Percentiles rank a stretch among this genome's conserved stretches.
Evolutionary conservation across 2,113 vertebrate genomes (phyloP).

Genomic region (Malurus alboscapulatus): DNA sequence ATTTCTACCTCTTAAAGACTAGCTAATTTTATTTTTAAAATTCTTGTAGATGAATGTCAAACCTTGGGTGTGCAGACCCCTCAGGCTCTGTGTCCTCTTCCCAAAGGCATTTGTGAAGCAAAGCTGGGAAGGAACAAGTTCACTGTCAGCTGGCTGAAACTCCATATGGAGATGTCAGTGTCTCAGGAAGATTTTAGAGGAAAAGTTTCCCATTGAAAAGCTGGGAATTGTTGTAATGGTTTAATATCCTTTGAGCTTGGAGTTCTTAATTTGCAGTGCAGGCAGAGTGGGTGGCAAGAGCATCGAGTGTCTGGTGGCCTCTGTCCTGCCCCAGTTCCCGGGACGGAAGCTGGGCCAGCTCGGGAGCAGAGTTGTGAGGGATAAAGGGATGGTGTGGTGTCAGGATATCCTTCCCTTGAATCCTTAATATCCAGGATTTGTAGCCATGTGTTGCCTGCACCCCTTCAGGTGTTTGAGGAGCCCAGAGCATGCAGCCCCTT

Average conservation of each 20-base stretch:
- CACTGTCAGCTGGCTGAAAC: not conserved
- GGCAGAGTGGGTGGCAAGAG: not conserved
- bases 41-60: not conserved
- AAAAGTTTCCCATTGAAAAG: not conserved
- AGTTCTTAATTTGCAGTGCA: not conserved
- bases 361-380: not conserved
- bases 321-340: not conserved
- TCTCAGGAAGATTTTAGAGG: not conserved
- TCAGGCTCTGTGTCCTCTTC: not conserved
- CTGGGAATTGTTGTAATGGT: not conserved
- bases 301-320: not conserved
- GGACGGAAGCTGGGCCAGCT: not conserved
- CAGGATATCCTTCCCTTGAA: not conserved
- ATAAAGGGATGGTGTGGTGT: not conserved
- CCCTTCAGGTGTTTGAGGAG: fast-evolving
- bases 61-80: not conserved
- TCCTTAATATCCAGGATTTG: not conserved
- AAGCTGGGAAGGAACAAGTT: not conserved
- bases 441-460: not conserved
- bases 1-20: not conserved
- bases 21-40: not conserved
- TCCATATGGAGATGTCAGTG: not conserved
- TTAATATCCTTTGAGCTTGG: not conserved
- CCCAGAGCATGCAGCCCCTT: not conserved
- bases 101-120: not conserved